Conservation (phyloP, 2,113 vertebrate genomes). For the Crypturellus undulatus region DNA sequence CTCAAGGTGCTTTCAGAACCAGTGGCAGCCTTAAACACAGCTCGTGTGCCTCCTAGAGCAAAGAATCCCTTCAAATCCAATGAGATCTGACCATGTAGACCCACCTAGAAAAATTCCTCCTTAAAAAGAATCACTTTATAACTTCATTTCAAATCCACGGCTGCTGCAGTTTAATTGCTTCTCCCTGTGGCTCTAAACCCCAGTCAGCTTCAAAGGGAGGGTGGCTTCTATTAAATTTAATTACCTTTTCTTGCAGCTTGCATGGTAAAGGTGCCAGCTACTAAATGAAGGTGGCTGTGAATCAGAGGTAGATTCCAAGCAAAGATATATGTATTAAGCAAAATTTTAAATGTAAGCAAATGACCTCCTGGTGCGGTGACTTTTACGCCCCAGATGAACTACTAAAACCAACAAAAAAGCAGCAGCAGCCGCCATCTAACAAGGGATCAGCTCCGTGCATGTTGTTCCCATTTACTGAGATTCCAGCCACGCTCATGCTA, state of each 20-base stretch:
- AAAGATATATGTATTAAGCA: neutral
- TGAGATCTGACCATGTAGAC: constrained; percentile 5
- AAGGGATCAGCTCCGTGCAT: neutral
- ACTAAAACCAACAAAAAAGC: neutral
- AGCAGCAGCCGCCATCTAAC: neutral
- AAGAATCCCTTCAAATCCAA: neutral
- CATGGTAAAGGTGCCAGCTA: constrained; percentile 39
- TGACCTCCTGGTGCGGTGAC: neutral
- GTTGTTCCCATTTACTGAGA: neutral
- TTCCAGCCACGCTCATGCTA: neutral
- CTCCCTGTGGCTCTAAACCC: constrained; percentile 52
- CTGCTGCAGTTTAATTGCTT: constrained; percentile 66
- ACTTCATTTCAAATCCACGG: constrained; percentile 22
- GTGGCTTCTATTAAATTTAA: constrained; percentile 73
- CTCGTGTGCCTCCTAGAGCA: neutral
- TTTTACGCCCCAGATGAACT: neutral
- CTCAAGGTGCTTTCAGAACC: neutral
- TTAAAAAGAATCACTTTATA: neutral
- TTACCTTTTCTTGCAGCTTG: constrained; percentile 49
- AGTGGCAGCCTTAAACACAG: neutral
- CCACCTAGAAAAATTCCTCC: neutral
- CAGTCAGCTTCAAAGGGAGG: constrained; percentile 69
- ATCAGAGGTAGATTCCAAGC: constrained; percentile 13
- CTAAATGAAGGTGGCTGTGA: constrained; percentile 44
- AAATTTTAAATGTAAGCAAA: neutral